Evolutionary conservation across 1,140 invertebrate genomes (phyloP).

Genomic region (Drosophila sproati): DNA sequence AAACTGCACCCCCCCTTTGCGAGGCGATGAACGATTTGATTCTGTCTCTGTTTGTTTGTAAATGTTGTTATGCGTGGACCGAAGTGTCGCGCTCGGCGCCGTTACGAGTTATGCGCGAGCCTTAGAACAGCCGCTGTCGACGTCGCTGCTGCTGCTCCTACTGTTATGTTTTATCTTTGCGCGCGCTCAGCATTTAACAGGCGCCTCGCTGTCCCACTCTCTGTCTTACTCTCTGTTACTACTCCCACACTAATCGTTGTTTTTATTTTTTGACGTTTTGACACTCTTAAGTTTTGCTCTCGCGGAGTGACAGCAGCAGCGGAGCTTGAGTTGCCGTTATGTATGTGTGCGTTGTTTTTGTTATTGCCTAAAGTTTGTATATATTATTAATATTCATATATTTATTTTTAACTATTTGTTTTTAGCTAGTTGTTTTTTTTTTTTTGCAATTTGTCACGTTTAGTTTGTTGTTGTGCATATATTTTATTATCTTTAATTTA

Average conservation of each 20-base stretch:
- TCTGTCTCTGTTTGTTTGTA: slow-evolving; percentile 4
- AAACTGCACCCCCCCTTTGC: neutral
- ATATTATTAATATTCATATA: slow-evolving; percentile 29
- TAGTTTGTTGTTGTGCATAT: slow-evolving; percentile 10
- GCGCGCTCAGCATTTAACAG: slow-evolving; percentile 39
- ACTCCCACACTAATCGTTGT: slow-evolving; percentile 3
- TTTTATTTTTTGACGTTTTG: neutral
- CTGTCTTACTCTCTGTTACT: slow-evolving; percentile 4
- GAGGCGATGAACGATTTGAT: slow-evolving; percentile 12
- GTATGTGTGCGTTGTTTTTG: slow-evolving; percentile 33
- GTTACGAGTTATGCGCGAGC: slow-evolving; percentile 39
- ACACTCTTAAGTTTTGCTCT: slow-evolving; percentile 40
- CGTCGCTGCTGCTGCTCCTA: slow-evolving; percentile 29
- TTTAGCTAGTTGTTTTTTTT: slow-evolving; percentile 5
- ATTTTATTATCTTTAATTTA: slow-evolving; percentile 7
- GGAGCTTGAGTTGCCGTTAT: slow-evolving; percentile 41
- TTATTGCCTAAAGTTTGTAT: slow-evolving; percentile 38
- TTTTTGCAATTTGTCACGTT: slow-evolving; percentile 44
- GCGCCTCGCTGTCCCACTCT: slow-evolving; percentile 9
- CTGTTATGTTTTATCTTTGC: slow-evolving; percentile 48
- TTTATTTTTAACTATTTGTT: slow-evolving; percentile 39
- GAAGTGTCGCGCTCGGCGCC: slow-evolving; percentile 46
- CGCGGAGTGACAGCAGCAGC: neutral
- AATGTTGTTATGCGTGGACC: slow-evolving; percentile 42
- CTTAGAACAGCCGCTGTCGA: slow-evolving; percentile 40